Base-by-base conservation (phyloP, 2,113 vertebrate species). In the Oryzias melastigma region DNA sequence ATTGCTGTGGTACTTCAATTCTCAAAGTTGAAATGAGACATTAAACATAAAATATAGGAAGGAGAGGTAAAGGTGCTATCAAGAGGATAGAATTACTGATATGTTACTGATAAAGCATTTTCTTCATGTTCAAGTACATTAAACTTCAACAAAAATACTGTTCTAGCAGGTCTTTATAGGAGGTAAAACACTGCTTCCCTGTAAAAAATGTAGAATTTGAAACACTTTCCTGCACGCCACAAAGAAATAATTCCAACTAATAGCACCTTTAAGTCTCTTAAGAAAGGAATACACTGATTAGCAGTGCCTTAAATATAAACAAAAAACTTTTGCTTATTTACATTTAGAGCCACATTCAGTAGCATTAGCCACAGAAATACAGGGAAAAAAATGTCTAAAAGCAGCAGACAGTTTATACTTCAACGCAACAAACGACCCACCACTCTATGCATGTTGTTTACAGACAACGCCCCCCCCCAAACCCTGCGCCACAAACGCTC, bases 1-100 rank as follows among this genome's bases (percentile, higher is more conserved):
- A 87, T 84, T 87, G 81, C 73, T 81, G 61, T 71, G 46, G 35
- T 63, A 61, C 41, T 27, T 35, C 20, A 66, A 2, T 50, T 65
- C 15, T 52, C 25, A 54, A 43, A 24, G 35, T 16, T 50, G n/a
- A 53, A 55, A 56, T 19, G n/a, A 48, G n/a, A 78, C n/a, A 65
- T 3, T 4, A 68, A 64, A 43, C 13, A 61, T 25, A 6, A 50
- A 16, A 41, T 58, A 69, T 70, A 48, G 40, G 16, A 18, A n/a
- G 51, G 40, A n/a, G 64, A 44, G 35, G 65, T 73, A 66, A 75
- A 81, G 64, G 61, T 75, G 75, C 80, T 59, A 78, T 61, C 47
- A 63, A 70, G 15, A 64, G 65, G 66, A 76, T 54, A 7, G 27
- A 22, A n/a, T 56, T n/a, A 47, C 17, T 19, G 13, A 69, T 47